These are phyloP conservation scores for Iphiclides podalirius DNA, from an alignment of 2,888 invertebrate species.

Conservation along the genomic window DNA sequence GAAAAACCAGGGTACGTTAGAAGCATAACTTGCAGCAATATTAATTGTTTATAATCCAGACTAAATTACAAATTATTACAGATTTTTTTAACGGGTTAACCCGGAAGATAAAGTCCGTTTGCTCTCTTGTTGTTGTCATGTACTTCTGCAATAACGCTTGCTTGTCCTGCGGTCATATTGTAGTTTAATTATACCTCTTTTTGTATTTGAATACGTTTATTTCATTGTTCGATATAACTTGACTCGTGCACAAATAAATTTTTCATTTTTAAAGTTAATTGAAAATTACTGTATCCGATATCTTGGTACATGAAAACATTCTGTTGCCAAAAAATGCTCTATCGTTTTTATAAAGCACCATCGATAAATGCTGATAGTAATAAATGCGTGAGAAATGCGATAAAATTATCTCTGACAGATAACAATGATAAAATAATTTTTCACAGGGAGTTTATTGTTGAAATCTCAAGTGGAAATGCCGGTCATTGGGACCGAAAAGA, in stretches of 20 bases:
- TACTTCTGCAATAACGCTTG: background rate
- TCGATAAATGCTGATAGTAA: constrained; percentile 7
- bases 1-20: no score
- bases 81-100: no score
- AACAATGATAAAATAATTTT: constrained; percentile 6
- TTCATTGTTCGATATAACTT: background rate
- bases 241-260: background rate
- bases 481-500: no score
- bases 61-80: no score
- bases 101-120: background rate
- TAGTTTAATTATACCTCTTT: background rate
- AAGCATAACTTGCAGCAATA: no score
- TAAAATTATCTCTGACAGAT: constrained; percentile 4
- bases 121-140: background rate
- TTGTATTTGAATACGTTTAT: background rate
- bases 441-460: constrained; percentile 1
- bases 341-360: background rate
- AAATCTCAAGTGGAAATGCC: background rate
- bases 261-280: background rate
- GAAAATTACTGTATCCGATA: background rate
- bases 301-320: background rate
- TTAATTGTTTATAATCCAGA: no score
- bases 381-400: constrained; percentile 14
- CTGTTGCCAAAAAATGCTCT: no score
- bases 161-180: background rate